phyloP scores from a whole-genome alignment of 2,797 vertebrate species.

The Triplophysa yarkandensis region DNA sequence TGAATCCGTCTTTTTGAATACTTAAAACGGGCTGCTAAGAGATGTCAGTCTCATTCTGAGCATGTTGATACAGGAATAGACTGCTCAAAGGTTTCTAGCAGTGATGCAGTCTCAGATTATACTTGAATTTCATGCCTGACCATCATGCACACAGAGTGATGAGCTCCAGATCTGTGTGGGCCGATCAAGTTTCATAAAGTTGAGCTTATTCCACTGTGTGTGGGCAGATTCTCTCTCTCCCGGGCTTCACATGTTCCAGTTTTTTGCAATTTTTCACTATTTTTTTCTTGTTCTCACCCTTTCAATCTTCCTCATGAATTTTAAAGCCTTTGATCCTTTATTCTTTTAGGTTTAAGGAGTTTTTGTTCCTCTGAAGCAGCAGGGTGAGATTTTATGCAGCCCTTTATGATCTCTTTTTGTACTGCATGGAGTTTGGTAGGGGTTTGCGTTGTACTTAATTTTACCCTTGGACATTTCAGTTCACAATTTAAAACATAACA shows the following conservation, averaged over 20 bases:
- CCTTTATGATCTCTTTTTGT: not conserved
- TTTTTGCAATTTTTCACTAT: slow-evolving; percentile 24
- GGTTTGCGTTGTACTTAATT: not conserved
- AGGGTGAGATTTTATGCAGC: not conserved
- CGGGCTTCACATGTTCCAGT: slow-evolving; percentile 45
- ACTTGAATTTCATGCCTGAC: slow-evolving; percentile 23
- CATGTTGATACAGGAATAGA: not conserved
- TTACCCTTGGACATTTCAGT: not conserved
- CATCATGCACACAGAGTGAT: slow-evolving; percentile 6
- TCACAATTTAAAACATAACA: not conserved
- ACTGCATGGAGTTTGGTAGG: not conserved
- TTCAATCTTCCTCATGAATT: not conserved
- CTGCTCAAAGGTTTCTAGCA: not conserved
- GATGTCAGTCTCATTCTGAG: not conserved
- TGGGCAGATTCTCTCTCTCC: slow-evolving; percentile 46
- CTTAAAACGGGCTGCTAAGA: not conserved
- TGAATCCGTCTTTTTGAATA: not conserved
- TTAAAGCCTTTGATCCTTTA: not conserved
- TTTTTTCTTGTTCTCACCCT: slow-evolving; percentile 24
- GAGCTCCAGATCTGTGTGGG: slow-evolving; percentile 46
- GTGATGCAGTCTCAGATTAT: not conserved
- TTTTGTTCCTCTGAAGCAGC: not conserved
- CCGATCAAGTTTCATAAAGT: slow-evolving; percentile 46
- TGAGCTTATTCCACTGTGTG: slow-evolving; percentile 36
- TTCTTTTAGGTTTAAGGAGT: not conserved